Evolutionary conservation across 2,888 invertebrate species (phyloP), one percentile per base, ranked within the genome.

Genomic region (Allacma fusca): DNA sequence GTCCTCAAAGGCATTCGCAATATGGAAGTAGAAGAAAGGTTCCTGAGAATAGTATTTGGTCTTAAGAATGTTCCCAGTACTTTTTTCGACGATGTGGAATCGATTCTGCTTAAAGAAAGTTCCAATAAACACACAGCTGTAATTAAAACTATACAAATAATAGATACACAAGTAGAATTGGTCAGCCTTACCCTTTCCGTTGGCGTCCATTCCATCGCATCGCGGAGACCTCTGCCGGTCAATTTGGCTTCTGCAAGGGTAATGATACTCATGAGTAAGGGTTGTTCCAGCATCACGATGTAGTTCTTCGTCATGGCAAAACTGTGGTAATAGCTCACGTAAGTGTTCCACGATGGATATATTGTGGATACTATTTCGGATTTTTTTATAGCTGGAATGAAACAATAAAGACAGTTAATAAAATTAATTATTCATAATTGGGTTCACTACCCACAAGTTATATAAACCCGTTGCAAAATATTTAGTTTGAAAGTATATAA

Each of bases 291-390:
- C 70, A 78, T 75, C 13, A 90, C 85, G 57, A 89, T 85, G 85
- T 88, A 89, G 80, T 89, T 88, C 79, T 89, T 88, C 23, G 89
- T 88, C 86, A 90, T 87, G n/a, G 87, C 88, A 83, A 89, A 89
- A 78, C 89, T 89, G 85, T 90, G 90, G 81, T 87, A 87, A 85
- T 89, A 89, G n/a, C 86, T 84, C 78, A 86, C 86, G 80, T 83
- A 84, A 0, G 86, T 85, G 65, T 84, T 86, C 85, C 86, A 86
- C 34, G 85, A 85, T n/a, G 87, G 86, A 29, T 86, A 85, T 65
- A 87, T 85, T 2, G 85, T 84, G 16, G 85, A 84, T 7, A 87
- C 73, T 43, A 86, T 84, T 59, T 84, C 84, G 0, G 85, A 85
- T 75, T 86, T 85, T 74, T 84, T 84, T 21, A 83, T 75, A 19